Evolutionary conservation across 2,113 vertebrate species (phyloP), one percentile per base, ranked within the genome.

Genomic region (Rhombomys opimus): DNA sequence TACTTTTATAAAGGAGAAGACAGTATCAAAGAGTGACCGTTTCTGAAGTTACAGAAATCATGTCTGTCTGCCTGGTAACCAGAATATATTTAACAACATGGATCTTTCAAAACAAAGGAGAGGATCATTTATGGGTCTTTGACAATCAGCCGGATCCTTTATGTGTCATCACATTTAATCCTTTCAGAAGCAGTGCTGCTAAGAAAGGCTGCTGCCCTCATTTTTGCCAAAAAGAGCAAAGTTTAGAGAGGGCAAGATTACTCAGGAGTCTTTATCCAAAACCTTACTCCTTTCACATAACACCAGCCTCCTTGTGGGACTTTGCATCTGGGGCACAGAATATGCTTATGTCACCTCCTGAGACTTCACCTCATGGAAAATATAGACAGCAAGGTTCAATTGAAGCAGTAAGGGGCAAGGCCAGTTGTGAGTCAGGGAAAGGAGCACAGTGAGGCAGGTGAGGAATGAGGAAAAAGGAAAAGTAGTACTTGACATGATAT

Each of bases 141-240:
- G 84, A 91, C 0, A 80, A n/a, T 52, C 87, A 4, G 15, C 27
- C 65, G 38, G 65, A 22, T 82, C 15, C 13, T 70, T 81, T 59
- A 18, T 63, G 57, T 76, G 10, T 73, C 52, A 73, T n/a, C 50
- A 89, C 10, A n/a, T n/a, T 81, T 61, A 86, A 90, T 82, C 25
- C 41, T 52, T 73, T 63, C 30, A 59, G 88, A 90, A 76, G 63
- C 22, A 52, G 3, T 52, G 59, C 35, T 59, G 20, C 2, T n/a
- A 63, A 81, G 54, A 90, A 87, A 92, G 50, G 4, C 2, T 73
- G 65, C 46, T 68, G 59, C 2, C 72, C n/a, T 95, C 50, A 77
- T 54, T 93, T 95, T 68, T 73, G 23, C n/a, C 73, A 65, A 72
- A 92, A 68, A 59, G 93, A 91, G 82, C n/a, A n/a, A 68, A 65